Conservation (phyloP, 2,113 vertebrate species). For the Taxidea taxus region DNA sequence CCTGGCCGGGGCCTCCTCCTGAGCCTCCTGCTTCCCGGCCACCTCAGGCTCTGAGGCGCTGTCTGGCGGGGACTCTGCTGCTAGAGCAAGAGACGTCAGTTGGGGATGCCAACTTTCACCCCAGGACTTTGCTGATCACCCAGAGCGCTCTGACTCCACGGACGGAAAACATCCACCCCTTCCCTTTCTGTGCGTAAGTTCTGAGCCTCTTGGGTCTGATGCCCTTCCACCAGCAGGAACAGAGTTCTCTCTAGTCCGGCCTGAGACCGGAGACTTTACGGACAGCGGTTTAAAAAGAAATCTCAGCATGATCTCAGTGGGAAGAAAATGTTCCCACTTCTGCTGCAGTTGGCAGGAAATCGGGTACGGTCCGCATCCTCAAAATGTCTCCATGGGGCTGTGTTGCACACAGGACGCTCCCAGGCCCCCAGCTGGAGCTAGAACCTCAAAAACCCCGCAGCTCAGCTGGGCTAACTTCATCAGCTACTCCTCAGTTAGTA, state of each 20-base stretch:
- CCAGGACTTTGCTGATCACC: not conserved
- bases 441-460: not conserved
- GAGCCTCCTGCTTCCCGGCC: slow-evolving; percentile 1
- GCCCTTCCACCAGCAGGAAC: not conserved
- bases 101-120: fast-evolving
- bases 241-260: not conserved
- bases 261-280: fast-evolving
- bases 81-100: not conserved
- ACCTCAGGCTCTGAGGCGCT: not conserved
- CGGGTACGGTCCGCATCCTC: not conserved
- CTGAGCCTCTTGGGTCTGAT: not conserved
- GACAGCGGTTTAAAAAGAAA: not conserved
- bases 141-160: not conserved
- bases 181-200: fast-evolving
- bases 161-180: not conserved
- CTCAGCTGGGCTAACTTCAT: not conserved
- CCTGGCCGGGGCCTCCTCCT: slow-evolving; percentile 60
- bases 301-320: not conserved
- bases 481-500: not conserved
- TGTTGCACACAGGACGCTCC: not conserved
- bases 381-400: fast-evolving
- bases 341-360: not conserved
- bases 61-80: not conserved
- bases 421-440: fast-evolving
- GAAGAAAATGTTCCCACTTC: not conserved